These are phyloP conservation scores for Trachops cirrhosus DNA, from an alignment of 2,797 vertebrate genomes.

Conservation along the genomic window DNA sequence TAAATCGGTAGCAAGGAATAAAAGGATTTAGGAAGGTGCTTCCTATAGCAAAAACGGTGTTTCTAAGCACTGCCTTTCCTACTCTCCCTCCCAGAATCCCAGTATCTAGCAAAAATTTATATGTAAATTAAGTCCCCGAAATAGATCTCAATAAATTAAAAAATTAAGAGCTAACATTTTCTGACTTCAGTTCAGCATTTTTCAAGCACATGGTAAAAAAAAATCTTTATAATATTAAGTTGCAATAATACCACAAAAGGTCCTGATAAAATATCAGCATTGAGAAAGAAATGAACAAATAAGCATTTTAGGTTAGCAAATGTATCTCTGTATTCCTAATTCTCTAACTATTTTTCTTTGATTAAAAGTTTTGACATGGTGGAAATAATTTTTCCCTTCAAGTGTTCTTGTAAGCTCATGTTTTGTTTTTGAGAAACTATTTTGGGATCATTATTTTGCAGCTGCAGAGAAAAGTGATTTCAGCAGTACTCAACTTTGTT, in stretches of 20 bases:
- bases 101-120: not conserved
- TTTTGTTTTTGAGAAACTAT: constrained; percentile 26
- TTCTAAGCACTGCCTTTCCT: not conserved
- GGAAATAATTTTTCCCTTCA: not conserved
- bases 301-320: not conserved
- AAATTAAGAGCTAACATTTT: not conserved
- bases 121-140: not conserved
- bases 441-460: constrained; percentile 25
- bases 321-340: not conserved
- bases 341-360: constrained; percentile 19
- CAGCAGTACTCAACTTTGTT: not conserved
- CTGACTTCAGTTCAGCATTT: not conserved
- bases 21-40: not conserved
- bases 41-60: not conserved
- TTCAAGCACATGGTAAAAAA: not conserved
- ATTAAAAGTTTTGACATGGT: not conserved
- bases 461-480: constrained; percentile 39
- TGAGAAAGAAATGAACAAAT: not conserved
- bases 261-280: not conserved
- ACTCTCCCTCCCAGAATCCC: not conserved
- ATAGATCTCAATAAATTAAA: not conserved
- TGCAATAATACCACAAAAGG: not conserved
- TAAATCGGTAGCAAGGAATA: not conserved
- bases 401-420: not conserved
- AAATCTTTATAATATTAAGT: not conserved